A percentile compares a stretch with the other conserved stretches of the same genome.
These are phyloP conservation scores for Pedetes capensis DNA, from an alignment of 2,113 vertebrate species.

Conservation along the genomic window DNA sequence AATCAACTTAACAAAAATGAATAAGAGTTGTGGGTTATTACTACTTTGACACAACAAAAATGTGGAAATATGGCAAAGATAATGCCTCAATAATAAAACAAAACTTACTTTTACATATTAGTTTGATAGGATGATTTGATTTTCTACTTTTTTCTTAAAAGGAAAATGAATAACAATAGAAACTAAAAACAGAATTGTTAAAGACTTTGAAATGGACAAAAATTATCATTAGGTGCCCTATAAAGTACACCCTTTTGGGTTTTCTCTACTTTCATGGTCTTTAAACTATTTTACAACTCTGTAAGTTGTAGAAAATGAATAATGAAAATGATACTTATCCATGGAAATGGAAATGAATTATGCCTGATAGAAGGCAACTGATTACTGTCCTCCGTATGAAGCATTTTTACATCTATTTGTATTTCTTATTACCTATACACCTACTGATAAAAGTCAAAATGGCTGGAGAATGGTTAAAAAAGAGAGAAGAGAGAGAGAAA, in stretches of 20 bases:
- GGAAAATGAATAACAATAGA: not conserved
- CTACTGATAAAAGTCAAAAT: not conserved
- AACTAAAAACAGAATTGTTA: not conserved
- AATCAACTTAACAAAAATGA: constrained; percentile 24
- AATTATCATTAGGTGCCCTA: not conserved
- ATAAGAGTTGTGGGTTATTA: not conserved
- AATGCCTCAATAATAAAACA: constrained; percentile 23
- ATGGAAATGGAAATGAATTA: not conserved
- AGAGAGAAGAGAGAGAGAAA: not conserved
- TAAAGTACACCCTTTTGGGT: not conserved
- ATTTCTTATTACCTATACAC: not conserved
- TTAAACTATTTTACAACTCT: not conserved
- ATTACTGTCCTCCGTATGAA: not conserved
- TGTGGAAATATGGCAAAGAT: not conserved
- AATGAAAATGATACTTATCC: not conserved
- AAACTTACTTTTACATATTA: not conserved
- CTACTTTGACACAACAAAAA: not conserved
- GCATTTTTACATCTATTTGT: not conserved
- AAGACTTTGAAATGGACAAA: not conserved
- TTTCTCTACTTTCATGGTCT: not conserved
- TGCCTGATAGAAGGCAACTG: not conserved
- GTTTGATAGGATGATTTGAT: not conserved
- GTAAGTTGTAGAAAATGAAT: constrained; percentile 3
- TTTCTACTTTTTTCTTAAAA: constrained; percentile 14
- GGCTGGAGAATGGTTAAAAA: not conserved